Base-by-base conservation (phyloP, 2,113 vertebrate genomes). In the Pavo muticus region DNA sequence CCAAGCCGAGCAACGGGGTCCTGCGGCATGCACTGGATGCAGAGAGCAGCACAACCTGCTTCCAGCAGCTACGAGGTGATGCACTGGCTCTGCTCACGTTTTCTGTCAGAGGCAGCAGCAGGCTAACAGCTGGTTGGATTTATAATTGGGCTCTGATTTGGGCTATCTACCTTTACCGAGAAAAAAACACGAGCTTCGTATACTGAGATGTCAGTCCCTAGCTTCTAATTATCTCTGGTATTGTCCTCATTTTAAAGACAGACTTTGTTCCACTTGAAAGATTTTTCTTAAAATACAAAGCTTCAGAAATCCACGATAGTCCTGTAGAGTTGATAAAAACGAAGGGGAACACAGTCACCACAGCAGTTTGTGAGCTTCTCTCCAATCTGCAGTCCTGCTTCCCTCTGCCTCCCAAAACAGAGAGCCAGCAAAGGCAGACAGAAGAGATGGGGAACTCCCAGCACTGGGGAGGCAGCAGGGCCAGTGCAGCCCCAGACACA, bases 11-110 rank as follows among this genome's bases (percentile, higher is more conserved):
- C 97, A 99, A 99, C 2, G 99, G 99, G 6, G 98, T 98, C 45
- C 91, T 97, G 30, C 84, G 93, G 65, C 97, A 97, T 86, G 74
- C 98, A 0, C 95, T 98, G 63, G 98, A 99, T 10, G 96, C 97
- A 9, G 97, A 96, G 84, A 98, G 97, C 96, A 96, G 95, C 91
- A 95, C 98, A 29, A 98, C 98, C 97, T 99, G 99, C 98, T 99
- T 99, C 96, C 98, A 99, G 96, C 99, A 99, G 97, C 98, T 99
- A 80, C 97, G 98, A 98, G 99, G 99, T 99, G 96, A 97, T 92
- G 2, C 14, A 0, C 14, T 45, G 54, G 32, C 35, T 64, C 57
- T 14, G 12, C 23, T 12, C 29, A 3, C 1, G 1, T 13, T 7
- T 4, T 9, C 75, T 10, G 1, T 4, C 35, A 35, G 29, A 65